A percentile compares a stretch with the other conserved stretches of the same genome.
These are phyloP conservation scores for Ptychoptera albimana DNA, from an alignment of 2,888 invertebrate species.

Conservation along the genomic window DNA sequence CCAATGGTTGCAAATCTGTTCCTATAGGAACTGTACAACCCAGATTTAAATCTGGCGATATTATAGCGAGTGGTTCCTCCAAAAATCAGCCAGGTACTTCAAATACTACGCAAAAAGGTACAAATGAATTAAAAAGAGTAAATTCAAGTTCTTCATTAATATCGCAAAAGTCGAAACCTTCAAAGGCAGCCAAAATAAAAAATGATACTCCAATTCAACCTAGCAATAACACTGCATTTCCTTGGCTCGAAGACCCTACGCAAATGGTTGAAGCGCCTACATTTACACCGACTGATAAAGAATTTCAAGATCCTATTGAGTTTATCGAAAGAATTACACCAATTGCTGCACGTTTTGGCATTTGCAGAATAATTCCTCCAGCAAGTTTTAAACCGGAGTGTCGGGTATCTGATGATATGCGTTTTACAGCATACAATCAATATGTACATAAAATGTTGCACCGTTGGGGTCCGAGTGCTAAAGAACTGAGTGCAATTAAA, in stretches of 20 bases:
- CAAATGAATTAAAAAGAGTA: slow-evolving; percentile 19
- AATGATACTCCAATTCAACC: slow-evolving; percentile 28
- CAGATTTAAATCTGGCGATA: slow-evolving; percentile 23
- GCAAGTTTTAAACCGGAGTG: slow-evolving; percentile 64
- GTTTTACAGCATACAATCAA: slow-evolving; percentile 79
- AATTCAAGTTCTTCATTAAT: slow-evolving; percentile 29
- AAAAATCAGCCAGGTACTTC: slow-evolving; percentile 1
- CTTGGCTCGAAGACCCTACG: slow-evolving; percentile 32
- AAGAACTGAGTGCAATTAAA: slow-evolving; percentile 70
- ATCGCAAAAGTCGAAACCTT: slow-evolving; percentile 23
- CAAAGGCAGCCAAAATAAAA: slow-evolving; percentile 23
- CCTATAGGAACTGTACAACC: slow-evolving; percentile 41
- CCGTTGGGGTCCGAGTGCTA: slow-evolving; percentile 78
- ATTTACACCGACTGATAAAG: slow-evolving; percentile 64
- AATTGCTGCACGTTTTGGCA: slow-evolving; percentile 62
- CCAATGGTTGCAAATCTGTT: slow-evolving; percentile 17
- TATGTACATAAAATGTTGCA: slow-evolving; percentile 75
- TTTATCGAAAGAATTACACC: slow-evolving; percentile 68
- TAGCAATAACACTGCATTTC: slow-evolving; percentile 32
- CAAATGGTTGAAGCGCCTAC: slow-evolving; percentile 58
- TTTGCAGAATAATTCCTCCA: slow-evolving; percentile 80
- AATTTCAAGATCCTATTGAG: slow-evolving; percentile 73
- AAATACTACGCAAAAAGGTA: slow-evolving; percentile 1
- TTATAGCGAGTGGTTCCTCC: slow-evolving; percentile 6
- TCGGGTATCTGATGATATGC: slow-evolving; percentile 65